These are phyloP conservation scores for Pollenia griseotomentosa DNA, from an alignment of 2,888 invertebrate species.

Conservation along the genomic window DNA sequence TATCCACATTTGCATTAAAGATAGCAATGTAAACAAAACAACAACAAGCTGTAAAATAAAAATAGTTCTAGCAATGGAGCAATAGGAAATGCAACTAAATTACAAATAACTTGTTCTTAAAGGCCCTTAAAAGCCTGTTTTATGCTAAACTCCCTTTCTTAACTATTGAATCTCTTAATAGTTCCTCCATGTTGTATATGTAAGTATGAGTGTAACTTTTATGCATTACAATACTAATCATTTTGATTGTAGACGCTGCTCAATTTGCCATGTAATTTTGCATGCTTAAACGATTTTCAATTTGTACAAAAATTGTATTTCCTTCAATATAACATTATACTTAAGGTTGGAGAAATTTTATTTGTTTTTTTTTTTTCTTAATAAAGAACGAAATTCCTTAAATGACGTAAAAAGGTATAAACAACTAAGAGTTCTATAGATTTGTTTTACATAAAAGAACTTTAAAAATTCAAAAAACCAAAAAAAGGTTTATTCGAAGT, in stretches of 20 bases:
- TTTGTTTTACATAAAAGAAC: no score
- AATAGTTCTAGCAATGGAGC: no score
- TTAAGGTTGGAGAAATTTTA: constrained; percentile 26
- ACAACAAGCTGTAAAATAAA: no score
- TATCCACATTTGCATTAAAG: no score
- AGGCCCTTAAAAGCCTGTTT: background rate
- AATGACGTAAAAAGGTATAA: background rate
- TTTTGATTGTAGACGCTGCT: constrained; percentile 53
- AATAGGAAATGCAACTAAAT: no score
- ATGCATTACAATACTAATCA: constrained; percentile 43
- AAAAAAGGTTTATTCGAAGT: no score
- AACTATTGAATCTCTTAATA: background rate
- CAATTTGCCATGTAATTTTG: constrained; percentile 62
- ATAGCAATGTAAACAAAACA: no score
- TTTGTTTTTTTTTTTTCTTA: background rate
- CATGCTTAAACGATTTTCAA: constrained; percentile 60
- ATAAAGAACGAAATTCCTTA: background rate
- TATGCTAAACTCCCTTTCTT: background rate
- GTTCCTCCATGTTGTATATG: background rate
- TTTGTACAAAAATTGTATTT: constrained; percentile 33
- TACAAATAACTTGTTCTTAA: background rate
- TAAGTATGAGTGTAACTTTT: background rate
- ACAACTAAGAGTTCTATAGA: no score
- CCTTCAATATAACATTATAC: background rate
- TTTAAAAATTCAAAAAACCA: no score